A percentile compares a stretch with the other conserved stretches of the same genome.
Evolutionary conservation across 2,888 invertebrate species (phyloP).

Genomic region (Erebia ligea): DNA sequence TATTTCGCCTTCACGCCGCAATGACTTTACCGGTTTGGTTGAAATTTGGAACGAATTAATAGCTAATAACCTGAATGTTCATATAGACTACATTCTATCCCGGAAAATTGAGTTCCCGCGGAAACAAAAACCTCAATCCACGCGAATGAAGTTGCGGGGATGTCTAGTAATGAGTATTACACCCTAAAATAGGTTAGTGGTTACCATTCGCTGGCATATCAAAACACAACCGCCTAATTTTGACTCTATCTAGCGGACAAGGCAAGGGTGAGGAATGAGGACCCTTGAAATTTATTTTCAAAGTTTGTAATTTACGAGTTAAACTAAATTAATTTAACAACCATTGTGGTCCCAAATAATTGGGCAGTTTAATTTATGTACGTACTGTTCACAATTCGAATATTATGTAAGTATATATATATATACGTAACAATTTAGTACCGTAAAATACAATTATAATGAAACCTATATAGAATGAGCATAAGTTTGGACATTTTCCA

Average conservation of each 20-base stretch:
- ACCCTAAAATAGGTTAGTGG: too few relatives aligned
- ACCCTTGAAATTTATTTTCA: constrained; percentile 10
- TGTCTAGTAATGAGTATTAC: too few relatives aligned
- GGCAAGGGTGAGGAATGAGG: background rate
- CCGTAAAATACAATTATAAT: background rate
- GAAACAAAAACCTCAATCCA: too few relatives aligned
- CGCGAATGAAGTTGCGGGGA: too few relatives aligned
- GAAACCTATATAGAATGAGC: background rate
- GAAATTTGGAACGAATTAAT: too few relatives aligned
- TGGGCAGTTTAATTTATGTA: constrained; percentile 11
- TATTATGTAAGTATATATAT: too few relatives aligned
- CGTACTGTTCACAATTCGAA: background rate
- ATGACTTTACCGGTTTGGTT: too few relatives aligned
- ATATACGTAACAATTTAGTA: background rate
- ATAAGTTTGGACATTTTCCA: constrained; percentile 5
- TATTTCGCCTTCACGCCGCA: too few relatives aligned
- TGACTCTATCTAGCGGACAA: background rate
- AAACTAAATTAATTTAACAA: constrained; percentile 17
- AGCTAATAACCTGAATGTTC: too few relatives aligned
- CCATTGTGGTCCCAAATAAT: constrained; percentile 2
- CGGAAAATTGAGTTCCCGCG: too few relatives aligned
- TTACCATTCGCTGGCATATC: background rate
- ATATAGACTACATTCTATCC: too few relatives aligned
- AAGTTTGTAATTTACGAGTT: constrained; percentile 14
- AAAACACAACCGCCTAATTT: background rate